These are phyloP conservation scores for Drosophila nigricruria DNA, from an alignment of 2,888 invertebrate genomes.

Conservation along the genomic window DNA sequence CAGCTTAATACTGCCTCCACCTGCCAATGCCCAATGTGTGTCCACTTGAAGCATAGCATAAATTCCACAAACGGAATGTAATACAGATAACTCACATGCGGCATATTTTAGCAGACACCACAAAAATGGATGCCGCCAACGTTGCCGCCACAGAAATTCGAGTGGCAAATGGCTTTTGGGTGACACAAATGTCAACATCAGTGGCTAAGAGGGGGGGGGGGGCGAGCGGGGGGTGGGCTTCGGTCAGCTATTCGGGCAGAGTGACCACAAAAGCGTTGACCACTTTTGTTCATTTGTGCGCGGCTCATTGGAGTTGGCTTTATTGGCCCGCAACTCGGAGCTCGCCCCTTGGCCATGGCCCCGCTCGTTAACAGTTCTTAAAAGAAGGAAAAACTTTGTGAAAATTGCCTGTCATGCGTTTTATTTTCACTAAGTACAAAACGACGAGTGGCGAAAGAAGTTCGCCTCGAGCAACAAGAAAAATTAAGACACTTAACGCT, in stretches of 20 bases:
- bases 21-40: neutral
- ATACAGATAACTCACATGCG: constrained; percentile 28
- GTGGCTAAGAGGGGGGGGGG: constrained; percentile 20
- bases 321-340: constrained; percentile 44
- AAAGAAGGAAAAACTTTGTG: constrained; percentile 58
- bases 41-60: constrained; percentile 51
- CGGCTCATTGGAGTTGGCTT: constrained; percentile 71
- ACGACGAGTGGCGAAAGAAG: constrained; percentile 12
- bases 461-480: constrained; percentile 44
- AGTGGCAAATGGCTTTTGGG: constrained; percentile 65
- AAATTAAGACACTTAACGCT: constrained; percentile 79
- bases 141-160: constrained; percentile 69
- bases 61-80: constrained; percentile 60
- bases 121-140: constrained; percentile 49
- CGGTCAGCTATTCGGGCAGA: constrained; percentile 50
- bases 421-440: constrained; percentile 58
- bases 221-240: constrained; percentile 1
- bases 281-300: constrained; percentile 72
- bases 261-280: constrained; percentile 62
- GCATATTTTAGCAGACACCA: constrained; percentile 37
- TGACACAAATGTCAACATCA: constrained; percentile 78
- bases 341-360: neutral
- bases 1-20: neutral
- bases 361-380: constrained; percentile 56
- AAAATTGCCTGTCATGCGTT: constrained; percentile 78